Conservation (phyloP, 2,797 vertebrate genomes). For the Fistularia commersonii region DNA sequence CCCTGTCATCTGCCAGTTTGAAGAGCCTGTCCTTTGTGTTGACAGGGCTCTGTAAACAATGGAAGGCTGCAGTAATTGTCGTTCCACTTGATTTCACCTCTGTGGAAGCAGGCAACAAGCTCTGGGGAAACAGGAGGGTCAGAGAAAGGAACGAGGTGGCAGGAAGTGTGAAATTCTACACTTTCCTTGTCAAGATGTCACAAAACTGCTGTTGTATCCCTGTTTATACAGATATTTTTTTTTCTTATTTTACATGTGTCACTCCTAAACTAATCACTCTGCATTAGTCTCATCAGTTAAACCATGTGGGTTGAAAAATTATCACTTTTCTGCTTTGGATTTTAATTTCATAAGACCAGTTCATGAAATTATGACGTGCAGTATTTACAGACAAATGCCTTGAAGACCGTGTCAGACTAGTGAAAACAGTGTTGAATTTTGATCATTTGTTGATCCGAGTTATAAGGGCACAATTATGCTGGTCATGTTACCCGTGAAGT, state of each 20-base stretch:
- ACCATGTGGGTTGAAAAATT: too few relatives aligned
- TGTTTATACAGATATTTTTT: constrained; percentile 1
- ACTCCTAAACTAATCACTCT: too few relatives aligned
- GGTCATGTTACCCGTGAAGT: too few relatives aligned
- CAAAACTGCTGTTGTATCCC: constrained; percentile 3
- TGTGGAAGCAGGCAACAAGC: constrained; percentile 31
- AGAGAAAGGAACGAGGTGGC: constrained; percentile 11
- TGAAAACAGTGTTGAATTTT: too few relatives aligned
- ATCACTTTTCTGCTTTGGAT: too few relatives aligned
- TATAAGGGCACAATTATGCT: too few relatives aligned
- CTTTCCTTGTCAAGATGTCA: constrained; percentile 15
- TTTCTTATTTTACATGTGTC: not conserved
- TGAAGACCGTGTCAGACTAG: too few relatives aligned
- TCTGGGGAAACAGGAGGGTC: constrained; percentile 20
- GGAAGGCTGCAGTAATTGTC: constrained; percentile 55
- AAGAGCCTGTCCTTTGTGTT: constrained; percentile 33
- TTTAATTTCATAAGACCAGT: too few relatives aligned
- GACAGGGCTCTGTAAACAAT: constrained; percentile 54
- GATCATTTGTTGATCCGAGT: too few relatives aligned
- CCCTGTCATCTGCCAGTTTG: constrained; percentile 3
- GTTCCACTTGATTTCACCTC: constrained; percentile 58
- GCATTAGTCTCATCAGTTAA: too few relatives aligned
- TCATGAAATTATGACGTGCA: too few relatives aligned
- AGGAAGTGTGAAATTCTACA: constrained; percentile 14
- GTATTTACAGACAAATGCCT: too few relatives aligned